Evolutionary conservation across 2,797 vertebrate genomes (phyloP).

Genomic region (Xenops minutus): DNA sequence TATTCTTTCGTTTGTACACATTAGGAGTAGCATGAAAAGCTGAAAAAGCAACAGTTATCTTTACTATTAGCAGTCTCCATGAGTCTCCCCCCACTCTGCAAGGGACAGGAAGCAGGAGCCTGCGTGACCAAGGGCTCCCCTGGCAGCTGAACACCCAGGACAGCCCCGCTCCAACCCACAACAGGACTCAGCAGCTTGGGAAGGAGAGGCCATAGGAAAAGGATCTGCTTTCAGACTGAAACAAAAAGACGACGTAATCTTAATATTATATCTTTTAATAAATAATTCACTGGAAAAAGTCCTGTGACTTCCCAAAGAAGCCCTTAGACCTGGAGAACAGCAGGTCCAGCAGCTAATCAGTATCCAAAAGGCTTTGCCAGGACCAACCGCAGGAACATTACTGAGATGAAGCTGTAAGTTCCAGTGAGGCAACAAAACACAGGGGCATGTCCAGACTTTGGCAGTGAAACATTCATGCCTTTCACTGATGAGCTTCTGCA

Average conservation of each 20-base stretch:
- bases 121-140: background rate
- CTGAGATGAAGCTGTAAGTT: slow-evolving; percentile 39
- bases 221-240: slow-evolving; percentile 34
- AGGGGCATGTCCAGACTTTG: slow-evolving; percentile 25
- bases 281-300: slow-evolving; percentile 39
- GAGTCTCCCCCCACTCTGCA: background rate
- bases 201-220: background rate
- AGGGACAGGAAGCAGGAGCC: background rate
- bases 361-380: slow-evolving; percentile 16
- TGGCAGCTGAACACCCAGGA: background rate
- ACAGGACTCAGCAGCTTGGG: background rate
- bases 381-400: background rate
- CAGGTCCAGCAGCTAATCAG: background rate
- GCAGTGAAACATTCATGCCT: slow-evolving; percentile 14
- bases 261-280: slow-evolving; percentile 34
- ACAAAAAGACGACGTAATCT: slow-evolving; percentile 10
- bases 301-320: slow-evolving; percentile 37
- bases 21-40: slow-evolving; percentile 96
- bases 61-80: background rate
- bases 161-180: background rate
- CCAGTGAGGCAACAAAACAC: slow-evolving; percentile 39
- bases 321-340: slow-evolving; percentile 4
- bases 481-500: slow-evolving; percentile 45
- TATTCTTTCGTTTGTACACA: slow-evolving; percentile 95
- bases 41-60: slow-evolving; percentile 67